Base-by-base conservation (phyloP, 1,140 invertebrate species). In the Drosophila burlai region DNA sequence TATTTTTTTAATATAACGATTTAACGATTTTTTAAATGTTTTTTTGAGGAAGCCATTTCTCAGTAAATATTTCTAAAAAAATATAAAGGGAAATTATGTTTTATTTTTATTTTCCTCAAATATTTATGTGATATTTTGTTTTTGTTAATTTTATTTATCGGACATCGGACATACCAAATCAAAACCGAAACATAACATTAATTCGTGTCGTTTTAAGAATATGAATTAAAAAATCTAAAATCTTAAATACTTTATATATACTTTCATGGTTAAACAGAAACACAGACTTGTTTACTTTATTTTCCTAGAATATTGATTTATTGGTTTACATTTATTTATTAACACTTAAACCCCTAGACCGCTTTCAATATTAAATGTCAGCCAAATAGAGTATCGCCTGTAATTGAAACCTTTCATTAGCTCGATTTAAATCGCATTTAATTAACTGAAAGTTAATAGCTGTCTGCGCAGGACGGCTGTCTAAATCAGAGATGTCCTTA, bases 381-480 rank as follows among this genome's bases (percentile, higher is more conserved):
- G 9, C 6, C 1, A 63, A 16, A n/a, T 38, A 5, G 6, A 3
- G 21, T 24, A 16, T 38, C 2, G 15, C 18, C 4, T 24, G 4
- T 24, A 24, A 47, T 46, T 40, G 13, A 36, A 34, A n/a, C 31
- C 46, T 13, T 34, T 64, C 24, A 67, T 67, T 64, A 64, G 62
- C n/a, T n/a, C 21, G 18, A 46, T 65, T 67, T 42, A 36, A 61
- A 42, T 31, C 34, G 34, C 24, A 38, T 67, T 67, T 46, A 71
- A 71, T 68, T 68, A 43, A 57, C 38, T 40, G n/a, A 26, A 43
- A 46, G 31, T 38, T 46, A 68, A 71, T 68, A 38, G 49, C 63
- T 15, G 40, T 69, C 60, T 40, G n/a, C 18, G 9, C 4, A n/a
- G 58, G 63, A 65, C 63, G 42, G 11, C 55, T 67, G 36, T 76